Evolutionary conservation across 2,113 vertebrate species (phyloP).

Genomic region (Clarias magur): DNA sequence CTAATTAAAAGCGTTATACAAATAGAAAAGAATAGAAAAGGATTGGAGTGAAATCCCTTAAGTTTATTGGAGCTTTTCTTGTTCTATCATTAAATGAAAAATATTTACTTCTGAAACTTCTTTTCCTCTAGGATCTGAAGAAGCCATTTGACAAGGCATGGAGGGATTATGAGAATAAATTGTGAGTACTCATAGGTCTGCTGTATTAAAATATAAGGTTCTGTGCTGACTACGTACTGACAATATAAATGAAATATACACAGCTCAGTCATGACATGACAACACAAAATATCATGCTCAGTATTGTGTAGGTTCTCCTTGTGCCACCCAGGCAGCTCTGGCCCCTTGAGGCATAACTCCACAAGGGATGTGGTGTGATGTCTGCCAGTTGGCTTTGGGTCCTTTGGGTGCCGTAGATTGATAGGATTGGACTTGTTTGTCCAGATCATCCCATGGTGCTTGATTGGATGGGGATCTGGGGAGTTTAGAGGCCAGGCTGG

Average conservation of each 20-base stretch:
- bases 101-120: slow-evolving; percentile 1
- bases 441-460: no score
- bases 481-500: no score
- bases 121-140: slow-evolving; percentile 67
- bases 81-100: neutral
- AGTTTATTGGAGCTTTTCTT: neutral
- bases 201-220: slow-evolving; percentile 5
- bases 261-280: no score
- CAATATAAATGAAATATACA: no score
- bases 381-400: no score
- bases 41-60: neutral
- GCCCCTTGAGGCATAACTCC: no score
- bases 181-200: slow-evolving; percentile 63
- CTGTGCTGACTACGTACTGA: neutral
- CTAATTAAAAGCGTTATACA: neutral
- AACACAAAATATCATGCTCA: no score
- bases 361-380: no score
- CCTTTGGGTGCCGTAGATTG: no score
- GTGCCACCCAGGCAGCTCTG: neutral
- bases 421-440: no score
- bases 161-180: slow-evolving; percentile 75
- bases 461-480: no score
- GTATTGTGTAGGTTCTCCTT: neutral
- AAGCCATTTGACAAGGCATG: slow-evolving; percentile 77
- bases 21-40: neutral